A percentile compares a stretch with the other conserved stretches of the same genome.
These are phyloP conservation scores for Pithys albifrons DNA, from an alignment of 2,113 vertebrate species.

Conservation along the genomic window DNA sequence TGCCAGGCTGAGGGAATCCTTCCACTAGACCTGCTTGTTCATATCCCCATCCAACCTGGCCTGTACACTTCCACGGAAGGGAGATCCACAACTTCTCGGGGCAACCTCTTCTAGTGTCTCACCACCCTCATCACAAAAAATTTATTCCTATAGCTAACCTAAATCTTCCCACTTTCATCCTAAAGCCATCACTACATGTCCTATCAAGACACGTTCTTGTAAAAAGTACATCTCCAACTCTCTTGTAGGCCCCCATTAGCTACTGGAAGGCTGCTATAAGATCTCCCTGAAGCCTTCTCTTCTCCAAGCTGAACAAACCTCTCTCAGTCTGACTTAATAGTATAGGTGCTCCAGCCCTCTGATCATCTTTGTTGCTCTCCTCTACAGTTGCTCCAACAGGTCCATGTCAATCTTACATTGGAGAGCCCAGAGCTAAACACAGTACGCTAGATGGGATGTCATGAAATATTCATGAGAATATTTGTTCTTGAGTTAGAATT, in stretches of 20 bases:
- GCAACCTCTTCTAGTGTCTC: neutral
- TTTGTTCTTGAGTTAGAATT: neutral
- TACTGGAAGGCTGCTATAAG: neutral
- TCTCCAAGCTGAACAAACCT: neutral
- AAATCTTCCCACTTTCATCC: neutral
- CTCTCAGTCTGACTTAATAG: neutral
- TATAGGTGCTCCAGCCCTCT: neutral
- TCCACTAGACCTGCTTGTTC: neutral
- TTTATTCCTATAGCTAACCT: neutral
- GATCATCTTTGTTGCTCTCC: neutral
- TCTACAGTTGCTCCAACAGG: neutral
- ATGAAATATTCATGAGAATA: neutral
- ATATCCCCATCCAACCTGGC: neutral
- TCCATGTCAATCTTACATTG: neutral
- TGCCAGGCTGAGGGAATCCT: neutral
- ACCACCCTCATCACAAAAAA: neutral
- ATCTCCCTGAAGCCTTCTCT: neutral
- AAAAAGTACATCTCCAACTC: neutral
- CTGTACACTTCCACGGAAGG: neutral
- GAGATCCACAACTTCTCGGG: neutral
- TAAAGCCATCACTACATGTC: neutral
- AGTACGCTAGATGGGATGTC: neutral
- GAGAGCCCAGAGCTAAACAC: neutral
- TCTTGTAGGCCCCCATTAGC: neutral
- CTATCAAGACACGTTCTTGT: neutral